Conservation (phyloP, 2,797 vertebrate species). For the Esox masquinongy region DNA sequence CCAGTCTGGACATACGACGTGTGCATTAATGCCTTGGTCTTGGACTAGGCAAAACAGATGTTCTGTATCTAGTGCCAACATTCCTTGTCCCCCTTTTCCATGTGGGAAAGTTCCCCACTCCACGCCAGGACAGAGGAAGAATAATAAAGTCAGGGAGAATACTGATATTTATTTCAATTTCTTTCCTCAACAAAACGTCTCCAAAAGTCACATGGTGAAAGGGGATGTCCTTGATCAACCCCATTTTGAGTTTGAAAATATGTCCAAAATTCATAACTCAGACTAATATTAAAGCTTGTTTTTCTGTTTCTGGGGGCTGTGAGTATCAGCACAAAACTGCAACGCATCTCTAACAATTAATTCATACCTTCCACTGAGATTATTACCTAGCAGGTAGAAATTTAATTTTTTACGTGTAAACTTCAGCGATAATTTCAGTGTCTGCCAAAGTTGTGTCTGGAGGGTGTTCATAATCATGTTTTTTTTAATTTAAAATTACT, state of each 20-base stretch:
- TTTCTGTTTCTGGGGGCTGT: not conserved
- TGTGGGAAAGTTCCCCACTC: slow-evolving; percentile 70
- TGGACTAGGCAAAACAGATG: slow-evolving; percentile 75
- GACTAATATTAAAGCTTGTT: not conserved
- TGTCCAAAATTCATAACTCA: not conserved
- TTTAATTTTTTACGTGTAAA: not conserved
- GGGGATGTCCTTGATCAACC: slow-evolving; percentile 50
- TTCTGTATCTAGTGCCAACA: slow-evolving; percentile 65
- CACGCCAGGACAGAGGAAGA: slow-evolving; percentile 65
- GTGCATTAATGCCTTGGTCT: slow-evolving; percentile 31
- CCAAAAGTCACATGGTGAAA: slow-evolving; percentile 35
- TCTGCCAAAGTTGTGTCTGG: too few species aligned
- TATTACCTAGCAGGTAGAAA: not conserved
- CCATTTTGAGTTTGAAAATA: not conserved
- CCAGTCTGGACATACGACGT: slow-evolving; percentile 42
- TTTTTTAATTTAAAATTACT: too few species aligned
- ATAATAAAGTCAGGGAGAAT: slow-evolving; percentile 55
- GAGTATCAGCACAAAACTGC: not conserved
- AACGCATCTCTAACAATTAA: not conserved
- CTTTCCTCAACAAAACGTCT: slow-evolving; percentile 42
- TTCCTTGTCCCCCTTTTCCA: slow-evolving; percentile 72
- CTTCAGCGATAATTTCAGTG: not conserved
- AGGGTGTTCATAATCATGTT: too few species aligned
- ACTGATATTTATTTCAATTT: slow-evolving; percentile 59
- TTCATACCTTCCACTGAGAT: not conserved